Percentiles rank a stretch among this genome's conserved stretches.
phyloP scores from a whole-genome alignment of 1,140 invertebrate species.

The Hyles vespertilio region DNA sequence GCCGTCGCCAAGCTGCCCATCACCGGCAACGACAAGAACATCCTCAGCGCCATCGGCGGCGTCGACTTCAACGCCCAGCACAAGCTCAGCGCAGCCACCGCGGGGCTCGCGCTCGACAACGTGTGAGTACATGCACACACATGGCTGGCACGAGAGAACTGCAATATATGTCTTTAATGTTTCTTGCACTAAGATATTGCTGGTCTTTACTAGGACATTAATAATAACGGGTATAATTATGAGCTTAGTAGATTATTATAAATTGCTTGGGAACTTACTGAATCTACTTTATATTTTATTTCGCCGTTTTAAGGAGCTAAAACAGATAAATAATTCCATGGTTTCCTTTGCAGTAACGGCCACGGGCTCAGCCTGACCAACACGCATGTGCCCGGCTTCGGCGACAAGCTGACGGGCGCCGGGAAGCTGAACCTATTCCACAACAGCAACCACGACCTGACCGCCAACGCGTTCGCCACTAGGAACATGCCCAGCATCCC shows the following conservation, averaged over 20 bases:
- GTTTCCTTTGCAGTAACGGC: background rate
- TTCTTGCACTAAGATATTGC: too few relatives aligned
- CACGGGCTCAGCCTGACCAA: conserved; percentile 18
- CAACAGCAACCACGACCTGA: conserved; percentile 42
- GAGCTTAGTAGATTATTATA: too few relatives aligned
- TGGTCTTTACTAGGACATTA: too few relatives aligned
- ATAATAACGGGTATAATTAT: too few relatives aligned
- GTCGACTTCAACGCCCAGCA: conserved; percentile 6
- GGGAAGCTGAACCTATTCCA: conserved; percentile 37
- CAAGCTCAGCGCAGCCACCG: conserved; percentile 23
- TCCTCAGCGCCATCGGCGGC: conserved; percentile 32
- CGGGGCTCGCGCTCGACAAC: conserved; percentile 37
- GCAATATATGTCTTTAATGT: too few relatives aligned
- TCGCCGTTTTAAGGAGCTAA: too few relatives aligned
- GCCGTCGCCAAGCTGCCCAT: conserved; percentile 31
- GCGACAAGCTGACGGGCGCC: conserved; percentile 33
- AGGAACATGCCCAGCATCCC: conserved; percentile 37
- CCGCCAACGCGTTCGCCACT: conserved; percentile 39
- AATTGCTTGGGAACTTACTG: too few relatives aligned
- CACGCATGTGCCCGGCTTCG: conserved; percentile 30
- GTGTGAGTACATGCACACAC: conserved; percentile 26
- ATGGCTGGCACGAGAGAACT: too few relatives aligned
- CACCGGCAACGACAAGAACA: conserved; percentile 29
- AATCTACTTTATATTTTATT: background rate
- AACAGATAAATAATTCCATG: too few relatives aligned